Evolutionary conservation across 2,797 vertebrate species (phyloP).

Genomic region (Eurystomus glaucurus): DNA sequence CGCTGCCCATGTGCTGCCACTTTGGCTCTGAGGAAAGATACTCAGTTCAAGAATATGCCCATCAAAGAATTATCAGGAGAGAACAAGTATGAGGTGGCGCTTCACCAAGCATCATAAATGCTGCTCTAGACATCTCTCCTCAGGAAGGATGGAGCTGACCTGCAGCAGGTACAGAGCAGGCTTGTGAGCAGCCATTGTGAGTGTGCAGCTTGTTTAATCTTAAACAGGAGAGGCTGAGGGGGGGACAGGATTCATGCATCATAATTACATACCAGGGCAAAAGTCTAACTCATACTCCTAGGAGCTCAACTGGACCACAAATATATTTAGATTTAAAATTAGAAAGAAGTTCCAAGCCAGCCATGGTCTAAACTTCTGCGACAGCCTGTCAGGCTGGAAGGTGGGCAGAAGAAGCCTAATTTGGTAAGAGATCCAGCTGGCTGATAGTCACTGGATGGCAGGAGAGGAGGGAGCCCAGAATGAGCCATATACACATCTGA

Average conservation of each 20-base stretch:
- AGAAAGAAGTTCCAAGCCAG: constrained; percentile 52
- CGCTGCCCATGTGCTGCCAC: background rate
- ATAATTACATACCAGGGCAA: background rate
- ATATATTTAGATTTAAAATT: constrained; percentile 49
- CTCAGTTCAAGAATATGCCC: background rate
- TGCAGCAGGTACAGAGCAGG: background rate
- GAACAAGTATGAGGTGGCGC: background rate
- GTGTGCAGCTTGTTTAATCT: background rate
- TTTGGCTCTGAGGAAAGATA: background rate
- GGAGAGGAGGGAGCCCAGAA: constrained; percentile 6
- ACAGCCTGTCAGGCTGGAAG: constrained; percentile 51
- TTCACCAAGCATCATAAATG: background rate
- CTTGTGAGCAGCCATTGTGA: background rate
- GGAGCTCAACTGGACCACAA: constrained; percentile 41
- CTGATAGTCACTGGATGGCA: constrained; percentile 41
- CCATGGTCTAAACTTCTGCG: constrained; percentile 1
- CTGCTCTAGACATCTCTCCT: background rate
- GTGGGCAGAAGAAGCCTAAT: constrained; percentile 56
- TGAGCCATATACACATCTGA: background rate
- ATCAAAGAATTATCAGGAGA: background rate
- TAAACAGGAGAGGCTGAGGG: background rate
- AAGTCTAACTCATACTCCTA: background rate
- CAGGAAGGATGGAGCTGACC: background rate
- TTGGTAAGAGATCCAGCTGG: constrained; percentile 36
- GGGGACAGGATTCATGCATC: background rate